Evolutionary conservation across 2,113 vertebrate species (phyloP).

Genomic region (Fulica atra): DNA sequence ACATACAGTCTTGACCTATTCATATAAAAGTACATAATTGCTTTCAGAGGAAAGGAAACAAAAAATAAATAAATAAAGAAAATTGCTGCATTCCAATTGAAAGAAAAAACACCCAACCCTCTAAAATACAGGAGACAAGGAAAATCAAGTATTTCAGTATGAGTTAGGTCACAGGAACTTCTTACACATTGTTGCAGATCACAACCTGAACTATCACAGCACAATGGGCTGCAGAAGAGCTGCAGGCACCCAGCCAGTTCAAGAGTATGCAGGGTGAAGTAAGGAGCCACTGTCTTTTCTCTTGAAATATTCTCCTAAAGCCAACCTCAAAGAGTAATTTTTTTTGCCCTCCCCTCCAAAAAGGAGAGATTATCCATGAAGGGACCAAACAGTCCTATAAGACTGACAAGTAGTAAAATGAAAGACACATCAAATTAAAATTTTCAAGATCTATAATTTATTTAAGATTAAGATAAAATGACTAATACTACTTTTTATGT

Average conservation of each 20-base stretch:
- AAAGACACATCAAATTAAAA: background rate
- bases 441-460: background rate
- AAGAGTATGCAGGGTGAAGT: background rate
- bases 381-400: background rate
- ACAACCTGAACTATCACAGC: background rate
- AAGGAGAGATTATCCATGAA: background rate
- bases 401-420: background rate
- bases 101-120: background rate
- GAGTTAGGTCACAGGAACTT: background rate
- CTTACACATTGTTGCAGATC: background rate
- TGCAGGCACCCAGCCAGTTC: background rate
- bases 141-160: background rate
- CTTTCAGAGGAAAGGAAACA: background rate
- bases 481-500: background rate
- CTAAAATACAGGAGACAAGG: background rate
- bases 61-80: background rate
- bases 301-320: background rate
- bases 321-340: background rate
- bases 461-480: background rate
- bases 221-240: background rate
- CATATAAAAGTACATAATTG: background rate
- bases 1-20: background rate
- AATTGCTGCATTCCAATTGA: background rate
- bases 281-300: background rate
- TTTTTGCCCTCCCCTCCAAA: background rate